Evolutionary conservation across 2,797 vertebrate genomes (phyloP).

Genomic region (Schizothorax lantsangensis): DNA sequence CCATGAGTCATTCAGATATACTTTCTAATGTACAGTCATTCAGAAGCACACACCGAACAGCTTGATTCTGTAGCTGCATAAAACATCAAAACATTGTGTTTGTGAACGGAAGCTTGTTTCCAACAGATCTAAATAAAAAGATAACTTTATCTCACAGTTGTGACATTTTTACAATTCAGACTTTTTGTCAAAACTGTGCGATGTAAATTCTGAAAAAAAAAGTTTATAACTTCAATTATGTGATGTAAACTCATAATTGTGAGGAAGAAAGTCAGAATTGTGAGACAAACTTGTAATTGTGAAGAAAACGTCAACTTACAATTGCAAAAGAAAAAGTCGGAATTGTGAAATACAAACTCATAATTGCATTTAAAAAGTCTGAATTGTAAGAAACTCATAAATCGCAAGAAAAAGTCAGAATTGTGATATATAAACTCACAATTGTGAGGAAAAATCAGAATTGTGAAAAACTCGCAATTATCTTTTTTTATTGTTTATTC

Average conservation of each 20-base stretch:
- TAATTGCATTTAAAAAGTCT: neutral
- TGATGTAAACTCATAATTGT: neutral
- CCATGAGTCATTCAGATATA: constrained; percentile 2
- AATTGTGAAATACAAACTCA: neutral
- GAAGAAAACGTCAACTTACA: too few relatives aligned
- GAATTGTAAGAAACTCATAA: neutral
- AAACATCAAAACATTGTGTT: neutral
- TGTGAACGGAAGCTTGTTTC: neutral
- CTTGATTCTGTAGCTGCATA: neutral
- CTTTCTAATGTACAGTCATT: constrained; percentile 2
- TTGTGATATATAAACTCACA: too few relatives aligned
- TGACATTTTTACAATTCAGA: neutral
- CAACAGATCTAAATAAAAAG: neutral
- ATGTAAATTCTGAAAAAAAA: too few relatives aligned
- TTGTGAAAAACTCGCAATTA: too few relatives aligned
- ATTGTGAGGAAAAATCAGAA: too few relatives aligned
- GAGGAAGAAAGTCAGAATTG: too few relatives aligned
- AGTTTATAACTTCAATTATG: neutral
- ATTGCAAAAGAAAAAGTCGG: too few relatives aligned
- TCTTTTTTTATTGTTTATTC: too few relatives aligned
- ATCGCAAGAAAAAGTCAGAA: too few relatives aligned
- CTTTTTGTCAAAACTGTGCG: neutral
- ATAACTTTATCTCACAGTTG: neutral
- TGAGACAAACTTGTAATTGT: too few relatives aligned
- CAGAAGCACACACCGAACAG: neutral